A percentile compares a stretch with the other conserved stretches of the same genome.
Evolutionary conservation across 2,888 invertebrate genomes (phyloP).

Genomic region (Tholera decimalis): DNA sequence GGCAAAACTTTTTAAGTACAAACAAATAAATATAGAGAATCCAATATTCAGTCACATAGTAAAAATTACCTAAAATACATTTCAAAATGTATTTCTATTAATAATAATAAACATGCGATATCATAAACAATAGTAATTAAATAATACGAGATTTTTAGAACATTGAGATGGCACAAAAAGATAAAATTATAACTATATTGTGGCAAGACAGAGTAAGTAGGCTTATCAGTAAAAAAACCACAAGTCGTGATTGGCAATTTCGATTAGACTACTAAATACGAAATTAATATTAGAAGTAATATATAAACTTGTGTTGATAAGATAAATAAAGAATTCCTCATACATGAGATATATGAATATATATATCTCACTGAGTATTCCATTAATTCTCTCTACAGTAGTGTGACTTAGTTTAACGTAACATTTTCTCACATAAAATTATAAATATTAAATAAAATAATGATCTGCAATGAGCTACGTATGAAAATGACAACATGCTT

Average conservation of each 20-base stretch:
- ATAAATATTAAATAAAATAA: constrained; percentile 60
- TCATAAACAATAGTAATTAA: constrained; percentile 59
- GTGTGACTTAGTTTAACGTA: constrained; percentile 53
- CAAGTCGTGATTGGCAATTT: constrained; percentile 35
- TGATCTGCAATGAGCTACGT: constrained; percentile 38
- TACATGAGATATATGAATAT: constrained; percentile 60
- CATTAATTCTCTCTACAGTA: constrained; percentile 45
- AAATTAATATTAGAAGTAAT: constrained; percentile 42
- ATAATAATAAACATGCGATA: constrained; percentile 67
- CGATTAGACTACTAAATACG: constrained; percentile 30
- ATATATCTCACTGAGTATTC: constrained; percentile 66
- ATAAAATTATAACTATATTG: constrained; percentile 60
- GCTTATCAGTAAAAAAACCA: constrained; percentile 54
- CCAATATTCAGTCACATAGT: constrained; percentile 83
- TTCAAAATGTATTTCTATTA: constrained; percentile 55
- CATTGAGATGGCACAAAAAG: constrained; percentile 66
- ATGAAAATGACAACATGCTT: constrained; percentile 50
- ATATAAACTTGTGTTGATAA: constrained; percentile 54
- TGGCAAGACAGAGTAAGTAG: constrained; percentile 56
- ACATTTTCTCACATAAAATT: constrained; percentile 37
- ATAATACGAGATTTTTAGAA: constrained; percentile 62
- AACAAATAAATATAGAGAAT: constrained; percentile 81
- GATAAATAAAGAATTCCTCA: constrained; percentile 60
- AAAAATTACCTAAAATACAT: constrained; percentile 69
- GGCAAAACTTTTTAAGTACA: constrained; percentile 85